Conservation (phyloP, 2,888 invertebrate species). For the Acanthococcus lagerstroemiae region DNA sequence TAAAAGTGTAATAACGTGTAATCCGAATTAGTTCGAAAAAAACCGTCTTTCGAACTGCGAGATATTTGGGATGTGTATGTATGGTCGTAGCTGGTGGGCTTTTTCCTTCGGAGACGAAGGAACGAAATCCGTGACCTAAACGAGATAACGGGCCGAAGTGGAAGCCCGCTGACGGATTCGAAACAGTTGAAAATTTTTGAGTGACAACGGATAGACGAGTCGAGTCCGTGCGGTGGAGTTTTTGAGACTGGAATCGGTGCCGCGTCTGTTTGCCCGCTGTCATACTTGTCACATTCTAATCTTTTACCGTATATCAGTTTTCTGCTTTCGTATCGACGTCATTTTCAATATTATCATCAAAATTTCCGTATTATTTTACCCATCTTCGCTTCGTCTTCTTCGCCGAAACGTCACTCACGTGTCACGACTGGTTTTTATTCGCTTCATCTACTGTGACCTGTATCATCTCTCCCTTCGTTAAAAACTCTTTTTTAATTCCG, state of each 20-base stretch:
- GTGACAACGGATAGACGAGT: constrained; percentile 25
- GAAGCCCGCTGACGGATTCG: constrained; percentile 19
- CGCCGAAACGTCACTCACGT: constrained; percentile 25
- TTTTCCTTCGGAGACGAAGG: too few relatives aligned
- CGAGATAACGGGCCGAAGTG: neutral
- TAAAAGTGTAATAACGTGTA: too few relatives aligned
- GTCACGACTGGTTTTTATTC: constrained; percentile 30
- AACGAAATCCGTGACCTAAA: constrained; percentile 19
- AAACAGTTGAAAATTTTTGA: constrained; percentile 26
- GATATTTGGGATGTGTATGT: too few relatives aligned
- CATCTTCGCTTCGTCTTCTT: constrained; percentile 12
- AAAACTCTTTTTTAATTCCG: neutral
- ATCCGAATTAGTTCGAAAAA: too few relatives aligned
- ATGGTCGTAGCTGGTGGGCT: too few relatives aligned
- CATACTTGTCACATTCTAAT: constrained; percentile 30
- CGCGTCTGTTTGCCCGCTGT: constrained; percentile 25
- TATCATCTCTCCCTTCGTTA: neutral
- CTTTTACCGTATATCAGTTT: constrained; percentile 26
- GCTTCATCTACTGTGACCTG: constrained; percentile 10
- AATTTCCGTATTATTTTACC: constrained; percentile 27
- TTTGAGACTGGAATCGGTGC: neutral
- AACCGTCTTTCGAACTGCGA: too few relatives aligned
- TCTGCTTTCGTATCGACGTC: constrained; percentile 31
- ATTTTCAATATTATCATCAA: constrained; percentile 30
- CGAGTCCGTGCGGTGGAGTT: constrained; percentile 5